These are phyloP conservation scores for Cyclopterus lumpus DNA, from an alignment of 2,797 vertebrate genomes.

Conservation along the genomic window DNA sequence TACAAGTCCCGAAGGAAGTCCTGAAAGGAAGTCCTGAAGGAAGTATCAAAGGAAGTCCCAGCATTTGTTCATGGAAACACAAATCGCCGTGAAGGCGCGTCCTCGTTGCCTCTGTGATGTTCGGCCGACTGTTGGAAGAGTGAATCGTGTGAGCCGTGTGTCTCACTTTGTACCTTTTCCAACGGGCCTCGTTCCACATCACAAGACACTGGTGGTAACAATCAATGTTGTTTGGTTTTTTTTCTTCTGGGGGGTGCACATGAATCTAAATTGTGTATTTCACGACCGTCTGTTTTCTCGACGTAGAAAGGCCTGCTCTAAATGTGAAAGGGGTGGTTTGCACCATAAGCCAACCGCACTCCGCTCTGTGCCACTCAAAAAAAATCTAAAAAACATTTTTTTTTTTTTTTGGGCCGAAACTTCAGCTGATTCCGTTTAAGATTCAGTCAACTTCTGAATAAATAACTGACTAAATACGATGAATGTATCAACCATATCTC, in stretches of 20 bases:
- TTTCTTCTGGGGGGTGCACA: constrained; percentile 41
- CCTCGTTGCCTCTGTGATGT: neutral
- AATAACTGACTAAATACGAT: constrained; percentile 49
- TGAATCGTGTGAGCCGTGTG: constrained; percentile 11
- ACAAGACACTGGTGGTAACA: constrained; percentile 57
- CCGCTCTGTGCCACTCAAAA: no score
- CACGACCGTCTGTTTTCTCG: constrained; percentile 28
- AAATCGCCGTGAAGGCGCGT: neutral
- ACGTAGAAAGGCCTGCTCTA: constrained; percentile 33
- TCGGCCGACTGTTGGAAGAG: constrained; percentile 13
- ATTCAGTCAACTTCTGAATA: constrained; percentile 32
- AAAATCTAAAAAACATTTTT: no score
- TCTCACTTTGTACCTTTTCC: constrained; percentile 59
- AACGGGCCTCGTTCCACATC: constrained; percentile 54
- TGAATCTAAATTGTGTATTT: constrained; percentile 12
- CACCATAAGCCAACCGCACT: no score
- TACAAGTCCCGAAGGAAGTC: neutral
- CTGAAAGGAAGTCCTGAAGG: no score
- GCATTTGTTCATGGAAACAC: constrained; percentile 18
- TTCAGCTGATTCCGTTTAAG: constrained; percentile 30
- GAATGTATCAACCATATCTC: constrained; percentile 75
- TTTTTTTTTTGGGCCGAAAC: constrained; percentile 23
- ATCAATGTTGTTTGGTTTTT: constrained; percentile 33
- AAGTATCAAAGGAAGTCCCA: neutral
- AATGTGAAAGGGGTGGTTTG: constrained; percentile 23